Evolutionary conservation across 2,888 invertebrate genomes (phyloP).

Genomic region (Alentia gelatinosa): DNA sequence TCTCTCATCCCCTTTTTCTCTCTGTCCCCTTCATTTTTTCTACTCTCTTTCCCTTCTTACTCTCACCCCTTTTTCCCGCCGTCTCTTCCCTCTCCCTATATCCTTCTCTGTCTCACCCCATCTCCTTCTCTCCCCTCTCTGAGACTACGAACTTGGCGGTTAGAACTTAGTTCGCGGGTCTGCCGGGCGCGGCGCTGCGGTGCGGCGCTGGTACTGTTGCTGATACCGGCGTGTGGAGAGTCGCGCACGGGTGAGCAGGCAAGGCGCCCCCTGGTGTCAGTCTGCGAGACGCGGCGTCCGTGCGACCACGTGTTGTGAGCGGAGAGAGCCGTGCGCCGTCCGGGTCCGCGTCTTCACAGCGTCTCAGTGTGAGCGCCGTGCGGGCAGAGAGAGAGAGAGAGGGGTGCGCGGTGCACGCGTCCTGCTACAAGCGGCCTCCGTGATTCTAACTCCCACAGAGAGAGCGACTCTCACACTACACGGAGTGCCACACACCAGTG

Average conservation of each 20-base stretch:
- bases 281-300: not conserved
- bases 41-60: not conserved
- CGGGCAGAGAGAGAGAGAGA: not conserved
- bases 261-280: not conserved
- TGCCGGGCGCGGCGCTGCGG: too few relatives aligned
- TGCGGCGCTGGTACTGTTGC: too few relatives aligned
- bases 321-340: not conserved
- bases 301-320: not conserved
- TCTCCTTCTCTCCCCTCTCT: not conserved
- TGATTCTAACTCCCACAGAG: too few relatives aligned
- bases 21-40: not conserved
- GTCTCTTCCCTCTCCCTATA: not conserved
- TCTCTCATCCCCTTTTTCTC: not conserved
- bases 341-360: too few relatives aligned
- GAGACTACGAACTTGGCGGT: too few relatives aligned
- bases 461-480: too few relatives aligned
- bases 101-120: not conserved
- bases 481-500: too few relatives aligned
- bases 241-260: too few relatives aligned
- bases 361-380: too few relatives aligned
- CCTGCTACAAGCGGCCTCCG: too few relatives aligned
- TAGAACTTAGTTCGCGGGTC: too few relatives aligned
- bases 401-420: not conserved
- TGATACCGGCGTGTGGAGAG: too few relatives aligned
- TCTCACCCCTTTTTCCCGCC: not conserved